Base-by-base conservation (phyloP, 2,797 vertebrate species). In the Falco rusticolus region DNA sequence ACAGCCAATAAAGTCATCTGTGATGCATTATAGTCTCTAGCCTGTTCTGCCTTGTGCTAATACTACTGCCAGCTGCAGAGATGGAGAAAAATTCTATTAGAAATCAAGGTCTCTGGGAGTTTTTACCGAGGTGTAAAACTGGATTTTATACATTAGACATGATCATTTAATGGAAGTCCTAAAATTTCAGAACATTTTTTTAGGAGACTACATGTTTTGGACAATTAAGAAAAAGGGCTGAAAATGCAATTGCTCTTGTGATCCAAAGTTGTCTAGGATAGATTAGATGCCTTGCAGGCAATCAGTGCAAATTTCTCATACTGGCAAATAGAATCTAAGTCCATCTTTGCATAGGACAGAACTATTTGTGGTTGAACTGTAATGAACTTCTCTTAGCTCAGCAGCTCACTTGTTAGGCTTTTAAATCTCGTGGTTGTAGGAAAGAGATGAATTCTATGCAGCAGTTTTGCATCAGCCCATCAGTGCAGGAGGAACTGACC, bases 121-220 rank as follows among this genome's bases (percentile, higher is more conserved):
- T 94, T 75, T 85, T 64, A 60, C 33, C 14, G 19, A 92, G 91
- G 86, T 93, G 43, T 87, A 78, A 93, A 94, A 94, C 65, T 91
- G 71, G 64, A 89, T 96, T 95, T 96, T 89, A 45, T 85, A n/a
- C 34, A 56, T 92, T 84, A 89, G 59, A 65, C 86, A 79, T 2
- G 15, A 61, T 74, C 33, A 17, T 79, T 92, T 87, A 77, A 83
- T 57, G 2, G 74, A 90, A 92, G 10, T 60, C 64, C 43, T 95
- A 51, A 87, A 75, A 74, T 83, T 95, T 85, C 92, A 71, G 78
- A 72, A 84, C 81, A 80, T 96, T 95, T 77, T 94, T 94, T 84
- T 80, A 90, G 84, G 65, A 77, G 48, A 63, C 47, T 87, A 72
- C 31, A 28, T 41, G 65, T 59, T 85, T 78, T 75, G 69, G 64